Conservation (phyloP, 2,888 invertebrate species). For the Oxystoma pomonae region DNA sequence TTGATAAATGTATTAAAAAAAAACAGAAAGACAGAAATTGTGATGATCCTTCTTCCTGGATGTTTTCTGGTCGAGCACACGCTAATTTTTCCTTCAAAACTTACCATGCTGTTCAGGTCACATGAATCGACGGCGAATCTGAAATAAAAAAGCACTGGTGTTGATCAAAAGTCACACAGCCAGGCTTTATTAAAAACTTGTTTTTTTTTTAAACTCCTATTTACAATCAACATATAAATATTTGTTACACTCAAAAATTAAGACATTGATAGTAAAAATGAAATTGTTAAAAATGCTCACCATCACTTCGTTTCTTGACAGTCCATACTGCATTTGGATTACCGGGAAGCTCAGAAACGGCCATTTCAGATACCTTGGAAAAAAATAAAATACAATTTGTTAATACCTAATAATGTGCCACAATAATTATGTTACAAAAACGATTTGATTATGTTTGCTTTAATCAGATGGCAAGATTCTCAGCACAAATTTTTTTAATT, state of each 20-base stretch:
- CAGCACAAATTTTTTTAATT: slow-evolving; percentile 10
- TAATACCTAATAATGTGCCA: no score
- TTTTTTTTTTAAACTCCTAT: slow-evolving; percentile 9
- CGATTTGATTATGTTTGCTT: no score
- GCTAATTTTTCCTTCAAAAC: not conserved
- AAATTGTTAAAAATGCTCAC: slow-evolving; percentile 52
- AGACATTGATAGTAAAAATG: no score
- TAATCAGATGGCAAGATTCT: slow-evolving; percentile 14
- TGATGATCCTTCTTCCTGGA: no score
- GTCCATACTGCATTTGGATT: slow-evolving; percentile 99
- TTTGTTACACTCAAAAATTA: not conserved
- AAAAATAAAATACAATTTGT: no score
- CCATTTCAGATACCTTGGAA: slow-evolving; percentile 95
- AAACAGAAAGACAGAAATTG: no score
- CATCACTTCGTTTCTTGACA: slow-evolving; percentile 92
- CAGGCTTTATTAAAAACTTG: slow-evolving; percentile 50
- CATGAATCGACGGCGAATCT: slow-evolving; percentile 19
- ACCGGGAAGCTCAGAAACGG: slow-evolving; percentile 98
- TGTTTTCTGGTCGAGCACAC: not conserved
- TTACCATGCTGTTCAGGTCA: slow-evolving; percentile 9
- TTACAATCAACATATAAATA: no score
- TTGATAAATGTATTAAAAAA: no score
- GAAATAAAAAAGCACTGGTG: slow-evolving; percentile 75
- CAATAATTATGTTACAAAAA: no score
- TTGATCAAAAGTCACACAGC: slow-evolving; percentile 62